Conservation (phyloP, 2,888 invertebrate genomes). For the Melikaiella ostensackeni region DNA sequence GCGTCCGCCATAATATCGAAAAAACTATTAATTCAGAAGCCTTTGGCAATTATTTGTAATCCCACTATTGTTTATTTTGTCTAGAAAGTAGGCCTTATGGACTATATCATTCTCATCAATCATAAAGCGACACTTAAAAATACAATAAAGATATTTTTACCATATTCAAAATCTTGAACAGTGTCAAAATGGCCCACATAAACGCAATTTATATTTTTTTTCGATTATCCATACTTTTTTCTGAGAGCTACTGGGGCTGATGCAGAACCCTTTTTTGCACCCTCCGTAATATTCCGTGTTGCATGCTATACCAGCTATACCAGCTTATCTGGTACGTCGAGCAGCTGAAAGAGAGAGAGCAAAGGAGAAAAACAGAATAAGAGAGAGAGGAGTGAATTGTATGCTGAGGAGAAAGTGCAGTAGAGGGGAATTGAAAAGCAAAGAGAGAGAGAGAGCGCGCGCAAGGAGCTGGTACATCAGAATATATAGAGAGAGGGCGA, state of each 20-base stretch:
- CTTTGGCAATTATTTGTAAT: too few species aligned
- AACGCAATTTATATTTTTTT: background rate
- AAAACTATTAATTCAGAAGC: too few species aligned
- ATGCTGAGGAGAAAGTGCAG: background rate
- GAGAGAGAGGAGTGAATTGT: background rate
- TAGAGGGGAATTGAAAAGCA: background rate
- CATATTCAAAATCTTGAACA: too few species aligned
- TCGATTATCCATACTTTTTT: background rate
- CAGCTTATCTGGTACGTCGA: background rate
- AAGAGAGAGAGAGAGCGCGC: background rate
- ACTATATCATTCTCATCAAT: too few species aligned
- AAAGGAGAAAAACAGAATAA: background rate
- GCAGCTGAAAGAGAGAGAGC: slow-evolving; percentile 5
- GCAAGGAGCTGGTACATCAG: background rate
- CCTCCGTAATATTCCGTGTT: background rate
- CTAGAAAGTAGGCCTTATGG: too few species aligned
- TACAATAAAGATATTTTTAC: too few species aligned
- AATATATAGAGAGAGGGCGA: background rate
- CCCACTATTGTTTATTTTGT: too few species aligned
- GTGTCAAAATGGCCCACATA: too few species aligned
- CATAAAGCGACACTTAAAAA: too few species aligned
- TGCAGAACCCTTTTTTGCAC: background rate
- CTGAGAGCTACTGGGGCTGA: background rate
- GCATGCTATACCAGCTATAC: background rate
- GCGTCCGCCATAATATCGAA: too few species aligned